Evolutionary conservation across 2,113 vertebrate genomes (phyloP).

Genomic region (Vanacampus margaritifer): DNA sequence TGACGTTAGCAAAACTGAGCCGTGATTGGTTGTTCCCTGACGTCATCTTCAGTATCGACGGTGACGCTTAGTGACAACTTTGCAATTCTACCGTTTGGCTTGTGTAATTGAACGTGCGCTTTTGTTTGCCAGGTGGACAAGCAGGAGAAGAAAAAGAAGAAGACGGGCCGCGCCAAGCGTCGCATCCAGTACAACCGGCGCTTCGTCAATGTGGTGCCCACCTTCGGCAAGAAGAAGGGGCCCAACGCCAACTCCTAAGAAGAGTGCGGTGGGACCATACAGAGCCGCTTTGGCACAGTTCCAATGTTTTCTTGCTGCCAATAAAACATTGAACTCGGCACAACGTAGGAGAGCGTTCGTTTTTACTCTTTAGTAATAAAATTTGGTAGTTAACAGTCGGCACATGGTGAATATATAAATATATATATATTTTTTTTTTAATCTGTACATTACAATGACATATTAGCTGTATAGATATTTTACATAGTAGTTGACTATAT

Average conservation of each 20-base stretch:
- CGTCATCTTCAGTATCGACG: too few relatives aligned
- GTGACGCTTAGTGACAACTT: neutral
- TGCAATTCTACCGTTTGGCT: neutral
- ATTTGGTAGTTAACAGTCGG: neutral
- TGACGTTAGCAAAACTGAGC: too few relatives aligned
- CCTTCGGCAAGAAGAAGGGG: constrained; percentile 82
- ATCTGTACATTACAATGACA: too few relatives aligned
- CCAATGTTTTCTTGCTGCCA: constrained; percentile 55
- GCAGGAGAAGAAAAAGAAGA: constrained; percentile 83
- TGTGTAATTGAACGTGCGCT: neutral
- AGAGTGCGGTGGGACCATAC: constrained; percentile 18
- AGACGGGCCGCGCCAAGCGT: constrained; percentile 80
- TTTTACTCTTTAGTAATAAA: neutral
- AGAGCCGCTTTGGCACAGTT: constrained; percentile 40
- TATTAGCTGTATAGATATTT: too few relatives aligned
- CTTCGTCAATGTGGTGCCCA: constrained; percentile 78
- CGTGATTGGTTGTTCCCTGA: too few relatives aligned
- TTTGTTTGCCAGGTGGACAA: constrained; percentile 72
- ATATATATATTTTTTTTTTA: too few relatives aligned
- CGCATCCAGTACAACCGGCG: constrained; percentile 82
- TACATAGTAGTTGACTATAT: too few relatives aligned
- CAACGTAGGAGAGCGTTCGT: neutral
- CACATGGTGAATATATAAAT: too few relatives aligned
- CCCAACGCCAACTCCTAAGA: constrained; percentile 78
- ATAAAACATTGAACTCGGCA: constrained; percentile 65